Base-by-base conservation (phyloP, 1,140 invertebrate genomes). In the Apis dorsata region DNA sequence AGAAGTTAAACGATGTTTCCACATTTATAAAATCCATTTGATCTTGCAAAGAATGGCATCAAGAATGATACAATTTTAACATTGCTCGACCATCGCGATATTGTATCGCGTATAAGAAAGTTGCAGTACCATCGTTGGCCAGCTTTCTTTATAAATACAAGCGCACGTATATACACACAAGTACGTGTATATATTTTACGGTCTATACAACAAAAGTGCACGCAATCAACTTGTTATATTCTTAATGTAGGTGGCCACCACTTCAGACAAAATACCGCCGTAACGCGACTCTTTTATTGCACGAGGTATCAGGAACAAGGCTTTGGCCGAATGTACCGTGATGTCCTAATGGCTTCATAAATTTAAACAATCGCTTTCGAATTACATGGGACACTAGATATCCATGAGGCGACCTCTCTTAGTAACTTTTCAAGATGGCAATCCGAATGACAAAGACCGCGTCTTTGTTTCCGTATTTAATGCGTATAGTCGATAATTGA, bases 291-390 rank as follows among this genome's bases (percentile, higher is more conserved):
- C 84, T 82, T 88, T 89, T 89, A 89, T 89, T 86, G 79, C 86
- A 63, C 66, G 69, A 86, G 87, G 85, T 88, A 89, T 89, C 88
- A 89, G 51, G 78, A 71, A 79, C 49, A 70, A 51, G 49, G 88
- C 84, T 88, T 88, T 84, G 74, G 81, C 57, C 76, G 86, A 88
- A 85, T 71, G 87, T 88, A 81, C 68, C 65, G 87, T 63, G 71
- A 83, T 77, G 49, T 57, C 59, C 86, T 87, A 90, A 90, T 89
- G 88, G 89, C 63, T 90, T 88, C 88, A 90, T 90, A 90, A 90
- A 90, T 90, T 90, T 83, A 76, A 80, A 81, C 84, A 89, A 88
- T 81, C 83, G 85, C 81, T 89, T 88, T 90, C 87, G 88, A 90
- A 90, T 90, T 90, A 88, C 89, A 74, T 72, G 73, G 69, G 75